These are phyloP conservation scores for Malurus cyaneus DNA, from an alignment of 2,113 vertebrate species.

Conservation along the genomic window DNA sequence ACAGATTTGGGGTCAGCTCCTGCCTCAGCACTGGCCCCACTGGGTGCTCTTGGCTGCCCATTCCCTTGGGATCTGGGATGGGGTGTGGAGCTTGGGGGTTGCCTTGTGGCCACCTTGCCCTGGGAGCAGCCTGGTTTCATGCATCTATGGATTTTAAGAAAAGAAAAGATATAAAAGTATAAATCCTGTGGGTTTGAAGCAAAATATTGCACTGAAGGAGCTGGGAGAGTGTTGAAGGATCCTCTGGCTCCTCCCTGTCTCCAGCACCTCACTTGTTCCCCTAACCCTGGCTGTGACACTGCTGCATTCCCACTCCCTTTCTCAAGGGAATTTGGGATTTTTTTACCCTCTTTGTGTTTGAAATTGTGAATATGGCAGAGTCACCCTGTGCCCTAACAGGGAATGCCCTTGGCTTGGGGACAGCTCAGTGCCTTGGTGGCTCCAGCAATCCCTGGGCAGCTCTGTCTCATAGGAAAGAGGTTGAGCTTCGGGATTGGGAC, in stretches of 20 bases:
- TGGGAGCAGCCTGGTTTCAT: background rate
- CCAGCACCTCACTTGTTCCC: background rate
- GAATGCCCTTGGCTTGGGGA: background rate
- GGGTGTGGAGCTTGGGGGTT: accelerated
- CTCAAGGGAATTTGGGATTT: background rate
- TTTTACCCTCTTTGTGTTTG: background rate
- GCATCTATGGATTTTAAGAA: background rate
- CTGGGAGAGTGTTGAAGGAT: accelerated
- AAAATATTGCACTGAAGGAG: background rate
- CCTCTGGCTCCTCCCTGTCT: background rate
- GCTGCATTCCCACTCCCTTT: background rate
- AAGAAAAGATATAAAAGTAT: background rate
- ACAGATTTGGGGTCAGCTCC: background rate
- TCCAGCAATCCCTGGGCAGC: background rate
- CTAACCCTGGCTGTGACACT: background rate
- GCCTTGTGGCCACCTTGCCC: accelerated
- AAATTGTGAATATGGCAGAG: background rate
- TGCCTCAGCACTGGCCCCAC: accelerated
- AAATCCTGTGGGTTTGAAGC: background rate
- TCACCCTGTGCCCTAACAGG: background rate
- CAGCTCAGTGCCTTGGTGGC: background rate
- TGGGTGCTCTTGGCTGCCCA: accelerated
- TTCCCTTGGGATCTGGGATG: background rate
- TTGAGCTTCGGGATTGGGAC: background rate
- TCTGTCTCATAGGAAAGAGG: accelerated